Percentiles rank a stretch among this genome's conserved stretches.
Conservation (phyloP, 2,113 vertebrate species). For the Mobula hypostoma region DNA sequence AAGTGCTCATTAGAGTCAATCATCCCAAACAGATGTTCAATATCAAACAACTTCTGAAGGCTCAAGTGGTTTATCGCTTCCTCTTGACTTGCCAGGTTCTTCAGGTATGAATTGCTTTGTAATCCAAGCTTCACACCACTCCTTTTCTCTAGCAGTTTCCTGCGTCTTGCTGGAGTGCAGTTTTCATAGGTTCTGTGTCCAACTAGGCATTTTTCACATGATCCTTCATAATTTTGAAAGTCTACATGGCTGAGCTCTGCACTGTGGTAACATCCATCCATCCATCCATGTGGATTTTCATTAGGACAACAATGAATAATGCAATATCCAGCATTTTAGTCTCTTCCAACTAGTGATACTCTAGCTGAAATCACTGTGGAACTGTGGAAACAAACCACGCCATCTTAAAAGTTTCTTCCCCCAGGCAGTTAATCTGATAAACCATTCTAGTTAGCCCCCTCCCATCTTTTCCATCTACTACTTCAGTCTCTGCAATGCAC, state of each 20-base stretch:
- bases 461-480: too few relatives aligned
- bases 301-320: neutral
- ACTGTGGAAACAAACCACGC: too few relatives aligned
- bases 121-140: neutral
- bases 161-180: neutral
- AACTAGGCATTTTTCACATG: neutral
- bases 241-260: neutral
- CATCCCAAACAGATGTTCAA: conserved; percentile 90
- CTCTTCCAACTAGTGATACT: neutral
- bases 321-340: neutral
- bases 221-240: neutral
- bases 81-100: conserved; percentile 89
- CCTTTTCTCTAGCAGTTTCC: neutral
- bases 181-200: neutral
- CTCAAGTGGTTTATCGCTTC: conserved; percentile 82
- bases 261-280: neutral
- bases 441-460: too few relatives aligned
- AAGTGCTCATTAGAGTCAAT: conserved; percentile 81
- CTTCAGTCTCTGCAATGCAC: too few relatives aligned
- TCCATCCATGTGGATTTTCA: too few relatives aligned
- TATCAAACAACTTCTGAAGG: conserved; percentile 81
- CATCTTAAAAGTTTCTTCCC: too few relatives aligned
- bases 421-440: too few relatives aligned
- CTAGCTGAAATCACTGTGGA: too few relatives aligned
- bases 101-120: conserved; percentile 61